Percentiles rank a stretch among this genome's conserved stretches.
phyloP scores from a whole-genome alignment of 2,797 vertebrate genomes.

The Sebastes hopkinsi region DNA sequence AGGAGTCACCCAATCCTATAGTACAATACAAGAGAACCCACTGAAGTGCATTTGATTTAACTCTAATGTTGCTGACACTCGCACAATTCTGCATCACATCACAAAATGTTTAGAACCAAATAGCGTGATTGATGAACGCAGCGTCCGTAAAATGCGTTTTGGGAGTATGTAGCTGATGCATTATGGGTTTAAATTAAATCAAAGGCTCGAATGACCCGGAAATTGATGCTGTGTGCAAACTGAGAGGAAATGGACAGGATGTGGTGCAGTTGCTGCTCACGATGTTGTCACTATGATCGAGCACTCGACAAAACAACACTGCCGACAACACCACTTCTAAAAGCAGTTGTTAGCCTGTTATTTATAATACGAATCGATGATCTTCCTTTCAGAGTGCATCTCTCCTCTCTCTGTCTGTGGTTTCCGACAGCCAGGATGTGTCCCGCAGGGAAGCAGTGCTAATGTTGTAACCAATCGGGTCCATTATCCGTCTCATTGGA shows the following conservation, averaged over 20 bases:
- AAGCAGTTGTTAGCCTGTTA: conserved; percentile 23
- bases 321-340: conserved; percentile 14
- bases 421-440: neutral
- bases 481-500: neutral
- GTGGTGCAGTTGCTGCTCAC: conserved; percentile 1
- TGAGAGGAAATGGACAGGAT: neutral
- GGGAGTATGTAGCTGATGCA: neutral
- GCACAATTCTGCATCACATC: conserved; percentile 34
- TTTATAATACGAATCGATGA: conserved; percentile 15
- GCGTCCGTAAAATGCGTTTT: neutral
- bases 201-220: neutral
- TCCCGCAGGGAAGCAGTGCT: conserved; percentile 1
- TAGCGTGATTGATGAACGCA: neutral
- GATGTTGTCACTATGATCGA: neutral
- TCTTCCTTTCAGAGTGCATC: neutral
- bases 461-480: neutral
- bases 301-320: conserved; percentile 15
- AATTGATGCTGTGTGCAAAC: neutral
- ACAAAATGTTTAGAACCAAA: conserved; percentile 20
- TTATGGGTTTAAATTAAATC: neutral
- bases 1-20: conserved; percentile 31
- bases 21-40: conserved; percentile 42
- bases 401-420: neutral
- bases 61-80: conserved; percentile 17
- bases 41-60: conserved; percentile 57